Percentiles rank a stretch among this genome's conserved stretches.
phyloP scores from a whole-genome alignment of 2,888 invertebrate genomes.

The Siphlonurus alternatus region DNA sequence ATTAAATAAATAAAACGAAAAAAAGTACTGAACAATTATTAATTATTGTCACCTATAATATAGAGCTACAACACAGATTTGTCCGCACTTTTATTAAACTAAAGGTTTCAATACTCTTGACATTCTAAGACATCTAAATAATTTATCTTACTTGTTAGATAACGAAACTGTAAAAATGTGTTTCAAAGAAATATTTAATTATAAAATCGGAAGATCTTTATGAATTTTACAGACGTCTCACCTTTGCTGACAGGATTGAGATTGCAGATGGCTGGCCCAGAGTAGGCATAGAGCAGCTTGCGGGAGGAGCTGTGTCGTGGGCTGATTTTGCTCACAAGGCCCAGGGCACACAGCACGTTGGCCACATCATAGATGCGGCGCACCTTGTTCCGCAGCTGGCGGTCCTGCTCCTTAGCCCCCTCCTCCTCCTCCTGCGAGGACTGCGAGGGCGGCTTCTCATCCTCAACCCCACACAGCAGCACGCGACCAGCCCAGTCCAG shows the following conservation, averaged over 20 bases:
- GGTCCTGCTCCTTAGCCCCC: background rate
- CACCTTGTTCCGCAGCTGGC: background rate
- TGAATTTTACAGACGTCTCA: too few relatives aligned
- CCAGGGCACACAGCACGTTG: background rate
- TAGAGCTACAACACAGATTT: too few relatives aligned
- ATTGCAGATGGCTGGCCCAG: background rate
- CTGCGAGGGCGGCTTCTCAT: background rate
- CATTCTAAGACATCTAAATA: too few relatives aligned
- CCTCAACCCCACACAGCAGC: background rate
- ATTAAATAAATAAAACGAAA: too few relatives aligned
- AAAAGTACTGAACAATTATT: too few relatives aligned
- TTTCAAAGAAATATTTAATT: too few relatives aligned
- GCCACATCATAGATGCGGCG: conserved; percentile 1
- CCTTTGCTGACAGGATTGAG: background rate
- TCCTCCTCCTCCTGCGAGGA: background rate
- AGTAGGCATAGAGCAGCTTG: background rate
- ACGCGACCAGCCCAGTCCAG: background rate
- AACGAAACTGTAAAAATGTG: too few relatives aligned
- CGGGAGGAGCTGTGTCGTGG: background rate
- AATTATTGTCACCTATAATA: too few relatives aligned
- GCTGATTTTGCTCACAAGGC: background rate
- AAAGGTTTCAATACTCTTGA: too few relatives aligned
- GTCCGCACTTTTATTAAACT: too few relatives aligned
- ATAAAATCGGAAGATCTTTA: too few relatives aligned
- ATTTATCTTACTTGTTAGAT: too few relatives aligned